Conservation (phyloP, 2,113 vertebrate species). For the Riparia riparia region DNA sequence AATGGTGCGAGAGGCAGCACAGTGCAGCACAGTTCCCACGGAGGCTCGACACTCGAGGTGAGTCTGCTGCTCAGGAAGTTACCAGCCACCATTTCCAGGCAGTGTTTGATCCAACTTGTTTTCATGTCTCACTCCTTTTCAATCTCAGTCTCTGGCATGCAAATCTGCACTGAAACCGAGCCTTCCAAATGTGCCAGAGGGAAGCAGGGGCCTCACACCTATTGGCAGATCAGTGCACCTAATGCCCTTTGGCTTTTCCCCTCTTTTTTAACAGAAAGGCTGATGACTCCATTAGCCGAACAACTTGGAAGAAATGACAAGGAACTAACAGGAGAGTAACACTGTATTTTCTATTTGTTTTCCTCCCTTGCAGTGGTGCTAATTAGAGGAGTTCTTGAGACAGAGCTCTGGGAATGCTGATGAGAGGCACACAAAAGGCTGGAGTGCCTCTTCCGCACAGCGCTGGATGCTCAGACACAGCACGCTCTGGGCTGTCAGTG, state of each 20-base stretch:
- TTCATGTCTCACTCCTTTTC: constrained; percentile 33
- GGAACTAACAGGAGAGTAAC: constrained; percentile 61
- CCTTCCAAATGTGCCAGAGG: background rate
- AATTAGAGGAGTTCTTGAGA: constrained; percentile 56
- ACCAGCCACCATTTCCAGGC: constrained; percentile 8
- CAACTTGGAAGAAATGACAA: constrained; percentile 52
- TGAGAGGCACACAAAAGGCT: constrained; percentile 54
- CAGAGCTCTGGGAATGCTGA: constrained; percentile 52
- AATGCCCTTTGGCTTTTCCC: background rate
- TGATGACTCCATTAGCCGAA: constrained; percentile 40
- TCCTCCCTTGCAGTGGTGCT: constrained; percentile 19
- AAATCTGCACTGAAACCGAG: background rate
- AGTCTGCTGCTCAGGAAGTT: background rate
- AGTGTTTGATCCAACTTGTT: constrained; percentile 26
- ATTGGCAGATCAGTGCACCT: background rate
- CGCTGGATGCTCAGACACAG: background rate
- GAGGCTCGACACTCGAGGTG: background rate
- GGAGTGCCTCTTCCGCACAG: constrained; percentile 8
- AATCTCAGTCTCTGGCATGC: background rate
- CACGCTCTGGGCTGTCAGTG: background rate
- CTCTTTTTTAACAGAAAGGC: constrained; percentile 4
- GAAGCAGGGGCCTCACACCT: constrained; percentile 30
- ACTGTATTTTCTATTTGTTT: constrained; percentile 63
- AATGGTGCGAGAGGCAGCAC: background rate
- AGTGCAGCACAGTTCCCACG: background rate